Evolutionary conservation across 1,140 invertebrate species (phyloP), one percentile per base, ranked within the genome.

Genomic region (Drosophila kurseongensis): DNA sequence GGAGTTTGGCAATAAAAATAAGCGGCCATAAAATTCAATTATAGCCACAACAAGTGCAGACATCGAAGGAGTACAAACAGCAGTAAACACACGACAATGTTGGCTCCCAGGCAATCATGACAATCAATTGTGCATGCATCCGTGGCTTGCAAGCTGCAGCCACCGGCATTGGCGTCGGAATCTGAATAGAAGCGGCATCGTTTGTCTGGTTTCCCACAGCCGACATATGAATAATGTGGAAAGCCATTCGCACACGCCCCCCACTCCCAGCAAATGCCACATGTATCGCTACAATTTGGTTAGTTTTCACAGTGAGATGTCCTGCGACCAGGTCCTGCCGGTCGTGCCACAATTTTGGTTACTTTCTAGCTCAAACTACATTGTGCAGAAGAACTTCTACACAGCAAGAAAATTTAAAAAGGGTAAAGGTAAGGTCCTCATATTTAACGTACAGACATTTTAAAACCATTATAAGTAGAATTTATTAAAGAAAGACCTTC

Each of bases 11-110:
- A 89, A 88, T 89, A 88, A 88, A 88, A 88, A 89, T 88, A 88
- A 89, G 84, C 84, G 84, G 72, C 76, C 79, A 88, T 88, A 88
- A 88, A 88, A 88, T 88, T 88, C 84, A 88, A 88, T 88, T 88
- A 88, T 88, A 56, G 76, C 83, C 84, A 88, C 83, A 88, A 88
- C 80, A 88, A 83, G 79, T 88, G 84, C 84, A 89, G 71, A 83
- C 73, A 78, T 58, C 61, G 51, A 47, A 29, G 47, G 18, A 61
- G 29, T 16, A 44, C 61, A 36, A 38, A 52, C 55, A 48, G 55
- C 54, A n/a, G 8, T 45, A n/a, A 52, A 27, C 45, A 52, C 16
- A 59, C 44, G 40, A 62, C 51, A 72, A 67, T 41, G 44, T 75
- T 69, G 35, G 50, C 67, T 73, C 40, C 40, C 10, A 41, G 75